Base-by-base conservation (phyloP, 2,888 invertebrate species). In the Odontocerum albicorne region DNA sequence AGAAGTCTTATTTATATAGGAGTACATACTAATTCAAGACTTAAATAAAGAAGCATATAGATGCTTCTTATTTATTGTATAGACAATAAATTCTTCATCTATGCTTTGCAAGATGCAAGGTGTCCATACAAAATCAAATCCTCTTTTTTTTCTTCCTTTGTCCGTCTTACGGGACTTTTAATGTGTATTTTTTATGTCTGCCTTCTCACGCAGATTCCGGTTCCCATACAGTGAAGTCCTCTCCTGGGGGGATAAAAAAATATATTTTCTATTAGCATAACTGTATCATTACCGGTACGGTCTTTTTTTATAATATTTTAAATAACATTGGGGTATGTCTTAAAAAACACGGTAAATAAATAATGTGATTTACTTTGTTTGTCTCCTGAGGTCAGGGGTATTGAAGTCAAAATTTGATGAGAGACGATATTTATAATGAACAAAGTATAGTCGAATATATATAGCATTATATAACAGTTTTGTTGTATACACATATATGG, bases 211-310 rank as follows among this genome's bases (percentile, higher is more conserved):
- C 39, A 35, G 20, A 49, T 27, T 49, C 49, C 32, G 49, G 49
- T 49, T 49, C 49, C 49, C 49, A 49, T 4, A 40, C n/a, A 15
- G 17, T 16, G 20, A 19, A 10, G 33, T 27, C 31, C 39, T 40
- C 27, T 36, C 33, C 31, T 39, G 40, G 49, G 49, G 40, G 39
- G 40, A 22, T 16, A 47, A 38, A 35, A 22, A 47, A 35, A 49
- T 36, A 20, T 49, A 49, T 38, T 49, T 49, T 49, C 40, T 40
- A 49, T 49, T 49, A 49, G 49, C 49, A 49, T 49, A 49, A 49
- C 49, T 49, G 49, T 49, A 49, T 49, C 49, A 49, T 49, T 49
- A 49, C 46, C 27, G 4, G 35, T 35, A 20, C 20, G 21, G 16
- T 27, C 42, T 44, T 44, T 44, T 44, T 44, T 27, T 27, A 10